Evolutionary conservation across 2,888 invertebrate genomes (phyloP), one percentile per base, ranked within the genome.

Genomic region (Heliconius erato): DNA sequence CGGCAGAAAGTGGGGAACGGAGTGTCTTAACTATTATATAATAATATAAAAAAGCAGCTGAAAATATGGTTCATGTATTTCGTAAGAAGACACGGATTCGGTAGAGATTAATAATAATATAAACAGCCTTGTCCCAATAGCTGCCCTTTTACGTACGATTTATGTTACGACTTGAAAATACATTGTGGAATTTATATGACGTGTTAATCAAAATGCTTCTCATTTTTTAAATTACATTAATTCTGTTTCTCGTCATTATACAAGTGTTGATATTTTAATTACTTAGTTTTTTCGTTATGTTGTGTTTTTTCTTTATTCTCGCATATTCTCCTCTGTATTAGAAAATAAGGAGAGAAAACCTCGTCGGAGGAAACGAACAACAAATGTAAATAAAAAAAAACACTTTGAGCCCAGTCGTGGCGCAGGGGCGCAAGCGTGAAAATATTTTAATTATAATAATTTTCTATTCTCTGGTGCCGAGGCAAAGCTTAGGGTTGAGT

Each of bases 71-170:
- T 74, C 12, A 74, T 59, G 59, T 59, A 32, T 74, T 74, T 74
- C 74, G 74, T n/a, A 74, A 74, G 35, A 59, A 32, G 35, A 59
- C 23, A 74, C 74, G 74, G 35, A 35, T 74, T 63, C 65, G 80
- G 74, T 67, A 14, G 63, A 81, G 79, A 74, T 74, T 79, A 82
- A 82, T 81, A 54, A 83, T 84, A 59, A 54, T 54, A 54, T 35
- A 74, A 59, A 35, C 32, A 81, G 74, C 83, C 84, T 84, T 76
- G 79, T 74, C 63, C 59, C 54, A 78, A 65, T 65, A 26, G 79
- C 59, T 74, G 63, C 40, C 84, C 84, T 79, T 84, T 74, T 79
- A 80, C 81, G 77, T 79, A 83, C 81, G 80, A 79, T 81, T 80
- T 74, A 82, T 71, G 65, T 44, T 32, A 76, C 44, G 79, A 71